A percentile compares a stretch with the other conserved stretches of the same genome.
These are phyloP conservation scores for Arrhamphus sclerolepis DNA, from an alignment of 2,797 vertebrate species.

Conservation along the genomic window DNA sequence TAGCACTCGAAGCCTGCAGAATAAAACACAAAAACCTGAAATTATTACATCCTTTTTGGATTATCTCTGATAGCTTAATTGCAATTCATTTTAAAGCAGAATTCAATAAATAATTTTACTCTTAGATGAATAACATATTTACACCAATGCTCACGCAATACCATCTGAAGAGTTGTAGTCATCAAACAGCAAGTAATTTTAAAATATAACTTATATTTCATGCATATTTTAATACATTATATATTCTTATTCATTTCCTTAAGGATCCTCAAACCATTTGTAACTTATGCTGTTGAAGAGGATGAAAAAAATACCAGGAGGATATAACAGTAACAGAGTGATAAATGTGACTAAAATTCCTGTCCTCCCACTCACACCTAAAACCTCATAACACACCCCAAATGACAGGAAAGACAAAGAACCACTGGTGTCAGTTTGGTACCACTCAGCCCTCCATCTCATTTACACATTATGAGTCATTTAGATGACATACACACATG, in stretches of 20 bases:
- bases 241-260: conserved; percentile 25
- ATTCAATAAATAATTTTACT: conserved; percentile 31
- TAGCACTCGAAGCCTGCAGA: conserved; percentile 38
- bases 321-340: conserved; percentile 53
- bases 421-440: conserved; percentile 85
- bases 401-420: conserved; percentile 78
- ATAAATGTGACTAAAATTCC: conserved; percentile 64
- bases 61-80: conserved; percentile 24
- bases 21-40: conserved; percentile 41
- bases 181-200: conserved; percentile 10
- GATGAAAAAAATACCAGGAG: conserved; percentile 24
- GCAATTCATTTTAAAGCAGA: conserved; percentile 38
- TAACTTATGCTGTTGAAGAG: conserved; percentile 4
- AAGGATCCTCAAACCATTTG: conserved; percentile 15
- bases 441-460: conserved; percentile 87
- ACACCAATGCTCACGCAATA: not conserved
- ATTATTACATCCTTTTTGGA: conserved; percentile 20
- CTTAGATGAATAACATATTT: conserved; percentile 29
- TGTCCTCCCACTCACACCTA: conserved; percentile 73
- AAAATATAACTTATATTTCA: conserved; percentile 27
- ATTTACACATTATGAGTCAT: conserved; percentile 89
- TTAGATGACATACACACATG: conserved; percentile 84
- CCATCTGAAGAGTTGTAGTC: no score
- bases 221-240: conserved; percentile 30
- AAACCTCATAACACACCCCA: conserved; percentile 70